phyloP scores from a whole-genome alignment of 2,888 invertebrate species.

The Synergus japonicus region DNA sequence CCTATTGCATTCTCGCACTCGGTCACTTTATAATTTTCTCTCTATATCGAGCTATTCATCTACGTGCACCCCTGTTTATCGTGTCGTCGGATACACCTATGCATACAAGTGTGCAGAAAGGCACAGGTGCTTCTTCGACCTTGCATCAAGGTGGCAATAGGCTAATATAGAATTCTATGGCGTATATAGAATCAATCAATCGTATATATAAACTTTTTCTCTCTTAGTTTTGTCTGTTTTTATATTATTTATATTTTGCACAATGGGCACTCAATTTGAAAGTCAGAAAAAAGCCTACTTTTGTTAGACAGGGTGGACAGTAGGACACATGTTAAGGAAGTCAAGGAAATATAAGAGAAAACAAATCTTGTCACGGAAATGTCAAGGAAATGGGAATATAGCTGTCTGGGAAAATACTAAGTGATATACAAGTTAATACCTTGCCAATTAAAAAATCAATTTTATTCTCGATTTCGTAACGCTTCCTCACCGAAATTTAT shows the following conservation, averaged over 20 bases:
- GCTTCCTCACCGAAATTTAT: neutral
- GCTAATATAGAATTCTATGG: neutral
- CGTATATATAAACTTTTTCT: neutral
- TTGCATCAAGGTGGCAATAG: conserved; percentile 40
- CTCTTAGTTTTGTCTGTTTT: neutral
- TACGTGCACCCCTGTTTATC: conserved; percentile 45
- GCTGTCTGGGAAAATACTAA: too few relatives aligned
- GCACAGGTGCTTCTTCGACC: conserved; percentile 51
- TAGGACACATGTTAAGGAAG: too few relatives aligned
- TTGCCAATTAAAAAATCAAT: neutral
- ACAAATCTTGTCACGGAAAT: too few relatives aligned
- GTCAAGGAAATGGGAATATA: too few relatives aligned
- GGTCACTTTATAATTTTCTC: conserved; percentile 15
- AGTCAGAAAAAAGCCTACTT: too few relatives aligned
- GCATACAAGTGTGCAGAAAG: neutral
- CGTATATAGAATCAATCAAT: too few relatives aligned
- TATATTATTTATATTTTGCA: too few relatives aligned
- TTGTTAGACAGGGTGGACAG: too few relatives aligned
- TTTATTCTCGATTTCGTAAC: neutral
- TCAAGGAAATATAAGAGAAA: too few relatives aligned
- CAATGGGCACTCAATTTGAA: too few relatives aligned
- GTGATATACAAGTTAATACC: too few relatives aligned
- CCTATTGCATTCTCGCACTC: neutral
- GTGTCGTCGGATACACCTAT: conserved; percentile 42
- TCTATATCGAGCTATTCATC: conserved; percentile 33